phyloP scores from a whole-genome alignment of 1,140 invertebrate genomes.

The Colletes latitarsis region DNA sequence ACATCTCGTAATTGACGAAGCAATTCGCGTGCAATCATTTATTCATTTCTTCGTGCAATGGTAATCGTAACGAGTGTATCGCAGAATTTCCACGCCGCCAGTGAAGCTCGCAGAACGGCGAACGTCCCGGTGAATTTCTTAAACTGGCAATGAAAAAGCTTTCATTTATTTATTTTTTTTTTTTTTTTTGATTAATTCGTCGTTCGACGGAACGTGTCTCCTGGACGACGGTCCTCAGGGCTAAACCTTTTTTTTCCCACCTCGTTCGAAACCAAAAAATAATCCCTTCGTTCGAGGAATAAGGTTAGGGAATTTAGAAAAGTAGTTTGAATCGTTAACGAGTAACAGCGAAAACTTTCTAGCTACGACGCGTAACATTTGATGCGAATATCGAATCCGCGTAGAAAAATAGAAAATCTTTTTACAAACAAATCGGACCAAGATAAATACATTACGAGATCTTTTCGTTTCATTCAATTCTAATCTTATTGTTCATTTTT shows the following conservation, averaged over 20 bases:
- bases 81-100: not conserved
- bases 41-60: constrained; percentile 42
- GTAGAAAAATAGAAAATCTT: constrained; percentile 48
- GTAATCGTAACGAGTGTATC: constrained; percentile 61
- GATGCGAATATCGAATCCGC: constrained; percentile 5
- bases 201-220: constrained; percentile 35
- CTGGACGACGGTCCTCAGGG: not conserved
- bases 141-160: constrained; percentile 16
- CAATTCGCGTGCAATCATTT: not conserved
- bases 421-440: constrained; percentile 39
- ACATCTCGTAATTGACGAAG: constrained; percentile 21
- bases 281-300: not conserved
- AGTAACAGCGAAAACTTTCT: constrained; percentile 29
- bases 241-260: not conserved
- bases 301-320: constrained; percentile 7
- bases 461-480: constrained; percentile 5
- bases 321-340: constrained; percentile 11
- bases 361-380: constrained; percentile 36
- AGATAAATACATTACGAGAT: constrained; percentile 18
- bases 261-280: not conserved
- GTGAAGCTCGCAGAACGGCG: not conserved
- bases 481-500: constrained; percentile 39
- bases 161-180: constrained; percentile 5
- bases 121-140: not conserved
- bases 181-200: constrained; percentile 6